Evolutionary conservation across 2,888 invertebrate genomes (phyloP).

Genomic region (Agapostemon virescens): DNA sequence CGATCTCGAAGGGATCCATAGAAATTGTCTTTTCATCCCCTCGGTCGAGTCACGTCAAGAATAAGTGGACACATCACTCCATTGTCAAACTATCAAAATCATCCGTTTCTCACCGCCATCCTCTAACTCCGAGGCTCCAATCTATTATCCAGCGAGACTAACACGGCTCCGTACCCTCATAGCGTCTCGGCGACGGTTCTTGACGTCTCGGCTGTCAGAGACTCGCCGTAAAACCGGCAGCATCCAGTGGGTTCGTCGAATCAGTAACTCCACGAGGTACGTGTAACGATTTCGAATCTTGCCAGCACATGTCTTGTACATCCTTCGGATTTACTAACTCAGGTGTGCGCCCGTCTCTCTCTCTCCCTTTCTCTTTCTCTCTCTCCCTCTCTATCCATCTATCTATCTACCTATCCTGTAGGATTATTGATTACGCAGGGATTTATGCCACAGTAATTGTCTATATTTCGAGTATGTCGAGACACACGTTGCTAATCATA

Average conservation of each 20-base stretch:
- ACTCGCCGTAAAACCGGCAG: not conserved
- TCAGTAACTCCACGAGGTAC: constrained; percentile 29
- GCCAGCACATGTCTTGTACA: constrained; percentile 35
- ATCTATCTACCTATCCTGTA: too few species aligned
- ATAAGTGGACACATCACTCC: not conserved
- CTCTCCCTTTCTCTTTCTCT: not conserved
- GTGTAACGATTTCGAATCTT: constrained; percentile 45
- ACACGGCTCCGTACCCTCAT: not conserved
- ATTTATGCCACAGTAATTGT: too few species aligned
- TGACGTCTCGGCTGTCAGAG: not conserved
- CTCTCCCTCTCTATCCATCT: too few species aligned
- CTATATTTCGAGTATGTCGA: too few species aligned
- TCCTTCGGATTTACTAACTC: constrained; percentile 37
- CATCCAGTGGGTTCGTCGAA: constrained; percentile 28
- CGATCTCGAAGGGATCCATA: not conserved
- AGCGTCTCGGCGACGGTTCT: not conserved
- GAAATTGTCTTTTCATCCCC: not conserved
- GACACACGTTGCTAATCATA: too few species aligned
- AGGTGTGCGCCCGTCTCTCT: not conserved
- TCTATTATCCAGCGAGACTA: not conserved
- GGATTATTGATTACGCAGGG: too few species aligned
- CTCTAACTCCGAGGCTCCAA: not conserved
- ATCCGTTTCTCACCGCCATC: not conserved
- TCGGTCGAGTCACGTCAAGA: not conserved
- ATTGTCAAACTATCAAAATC: not conserved